Evolutionary conservation across 2,888 invertebrate genomes (phyloP), one percentile per base, ranked within the genome.

Genomic region (Ellobium chinense): DNA sequence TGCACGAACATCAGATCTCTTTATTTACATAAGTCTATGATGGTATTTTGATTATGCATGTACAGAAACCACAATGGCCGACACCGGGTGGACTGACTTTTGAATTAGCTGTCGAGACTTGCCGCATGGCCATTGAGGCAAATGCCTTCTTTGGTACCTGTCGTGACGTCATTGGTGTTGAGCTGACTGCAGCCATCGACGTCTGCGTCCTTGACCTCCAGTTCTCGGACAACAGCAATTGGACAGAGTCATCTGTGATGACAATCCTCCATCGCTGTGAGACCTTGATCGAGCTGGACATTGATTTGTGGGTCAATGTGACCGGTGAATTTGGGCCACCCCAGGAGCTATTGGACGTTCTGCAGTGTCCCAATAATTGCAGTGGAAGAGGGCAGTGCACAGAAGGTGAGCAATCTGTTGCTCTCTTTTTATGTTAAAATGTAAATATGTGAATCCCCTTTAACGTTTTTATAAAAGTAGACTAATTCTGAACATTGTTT

Each of bases 121-220:
- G 88, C 78, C 80, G 80, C n/a, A 69, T 65, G 36, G 27, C 73
- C 21, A 85, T 88, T 18, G 80, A 81, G 5, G 81, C 29, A 0
- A 66, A 83, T 34, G 80, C 84, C 1, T 76, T 83, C 27, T 69
- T 70, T 18, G 83, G 80, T 4, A 80, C 82, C 21, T 87, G 81
- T 56, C 24, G 79, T 69, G 29, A 24, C 18, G 34, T 83, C 12
- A 37, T 91, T 12, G 84, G 85, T 14, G 87, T 88, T n/a, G 86
- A 89, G 75, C 85, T 90, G 37, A 74, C 84, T 0, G 84, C 83
- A 4, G 85, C 85, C 34, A 84, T 88, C 27, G 84, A 83, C 24
- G 82, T 78, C 56, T 90, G 90, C 77, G 81, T 87, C 0, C 85
- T 86, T 72, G 91, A 91, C 82, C 83, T 88, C 5, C 79, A 85